Evolutionary conservation across 37 sponge, comb jelly and placozoan genomes (phyloP), one percentile per base, ranked within the genome.

Genomic region (Eunapius fragilis): DNA sequence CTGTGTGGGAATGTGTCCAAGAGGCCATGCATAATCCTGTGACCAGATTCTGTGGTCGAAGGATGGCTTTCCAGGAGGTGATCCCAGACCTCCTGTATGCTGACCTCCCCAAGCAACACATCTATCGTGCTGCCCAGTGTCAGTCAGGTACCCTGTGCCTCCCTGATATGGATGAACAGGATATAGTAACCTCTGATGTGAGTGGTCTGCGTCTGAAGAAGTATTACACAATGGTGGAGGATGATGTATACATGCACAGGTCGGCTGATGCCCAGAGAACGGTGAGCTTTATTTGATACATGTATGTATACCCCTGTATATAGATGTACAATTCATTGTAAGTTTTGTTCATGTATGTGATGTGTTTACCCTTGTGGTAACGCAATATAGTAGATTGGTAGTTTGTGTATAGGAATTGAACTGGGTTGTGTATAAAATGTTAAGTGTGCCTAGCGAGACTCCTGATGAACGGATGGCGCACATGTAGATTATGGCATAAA

Each of bases 1-100:
- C 91, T 4, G 77, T 86, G 34, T 91, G 91, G 91, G 91, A 91
- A 35, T 91, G 91, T 37, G 36, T 91, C 26, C 84, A 87, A 78
- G 87, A 83, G 34, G 83, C 84, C 11, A 87, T 80, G 26, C 77
- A 77, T 27, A 72, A 80, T 24, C 84, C 91, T 3, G 74, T 86
- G 3, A 67, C 80, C 22, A 79, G 72, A 28, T 45, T 87, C 27
- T 30, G 75, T 22, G 25, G 35, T 30, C 58, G 45, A 28, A 23
- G 37, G 31, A 31, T 91, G 25, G 35, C 36, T 1, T 74, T 91
- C 34, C 74, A 67, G 13, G 79, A 81, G 17, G 37, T 79, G 26
- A 79, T 91, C 17, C 91, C 91, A 2, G 91, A 91, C 50, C 72
- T 87, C n/a, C 74, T 91, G 35, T 91, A 84, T 72, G 80, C 75